These are phyloP conservation scores for Eilema griseolum DNA, from an alignment of 2,888 invertebrate species.

Conservation along the genomic window DNA sequence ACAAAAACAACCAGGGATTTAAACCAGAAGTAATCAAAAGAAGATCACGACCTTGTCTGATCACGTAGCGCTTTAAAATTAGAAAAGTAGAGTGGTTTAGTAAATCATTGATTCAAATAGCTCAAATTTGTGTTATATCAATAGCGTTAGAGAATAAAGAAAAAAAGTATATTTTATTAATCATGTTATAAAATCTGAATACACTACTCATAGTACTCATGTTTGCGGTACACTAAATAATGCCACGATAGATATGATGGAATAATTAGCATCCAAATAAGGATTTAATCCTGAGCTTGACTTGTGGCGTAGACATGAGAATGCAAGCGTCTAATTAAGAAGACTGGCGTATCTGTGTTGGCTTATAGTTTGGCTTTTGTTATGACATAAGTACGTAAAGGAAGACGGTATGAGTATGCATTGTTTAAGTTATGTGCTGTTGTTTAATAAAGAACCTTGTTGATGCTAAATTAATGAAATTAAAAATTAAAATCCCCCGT, in stretches of 20 bases:
- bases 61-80: constrained; percentile 1
- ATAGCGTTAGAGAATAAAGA: too few species aligned
- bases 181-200: too few species aligned
- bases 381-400: background rate
- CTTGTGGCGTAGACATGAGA: background rate
- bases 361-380: background rate
- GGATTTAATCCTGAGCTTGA: background rate
- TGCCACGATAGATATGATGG: too few species aligned
- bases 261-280: constrained; percentile 1
- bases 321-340: background rate
- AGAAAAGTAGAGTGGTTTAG: background rate
- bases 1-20: background rate
- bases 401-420: background rate
- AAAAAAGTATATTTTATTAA: too few species aligned
- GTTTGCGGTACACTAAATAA: background rate
- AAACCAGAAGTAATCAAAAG: background rate
- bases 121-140: background rate
- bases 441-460: too few species aligned
- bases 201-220: too few species aligned
- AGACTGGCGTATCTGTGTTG: background rate
- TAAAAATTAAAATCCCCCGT: too few species aligned
- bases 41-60: background rate
- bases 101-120: background rate
- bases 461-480: too few species aligned
- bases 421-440: too few species aligned